Conservation (phyloP, 2,888 invertebrate genomes). For the Ochropleura leucogaster region DNA sequence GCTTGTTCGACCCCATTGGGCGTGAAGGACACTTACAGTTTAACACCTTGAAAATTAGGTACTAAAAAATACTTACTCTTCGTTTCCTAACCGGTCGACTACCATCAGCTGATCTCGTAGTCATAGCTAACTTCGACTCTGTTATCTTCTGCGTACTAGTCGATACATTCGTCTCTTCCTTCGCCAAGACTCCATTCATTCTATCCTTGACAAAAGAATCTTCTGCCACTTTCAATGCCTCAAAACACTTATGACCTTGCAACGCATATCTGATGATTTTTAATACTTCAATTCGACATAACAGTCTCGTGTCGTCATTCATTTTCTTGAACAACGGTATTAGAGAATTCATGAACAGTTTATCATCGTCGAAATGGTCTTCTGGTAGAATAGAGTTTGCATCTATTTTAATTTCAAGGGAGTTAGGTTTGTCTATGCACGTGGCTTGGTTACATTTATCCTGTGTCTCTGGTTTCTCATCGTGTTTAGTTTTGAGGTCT, state of each 20-base stretch:
- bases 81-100: constrained; percentile 84
- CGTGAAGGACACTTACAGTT: too few species aligned
- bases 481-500: constrained; percentile 81
- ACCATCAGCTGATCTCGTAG: constrained; percentile 85
- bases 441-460: constrained; percentile 82
- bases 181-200: constrained; percentile 74
- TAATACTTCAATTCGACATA: constrained; percentile 85
- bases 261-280: constrained; percentile 85
- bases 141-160: constrained; percentile 57
- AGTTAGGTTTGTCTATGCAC: constrained; percentile 73
- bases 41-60: too few species aligned
- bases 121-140: constrained; percentile 83
- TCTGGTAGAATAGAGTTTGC: constrained; percentile 85
- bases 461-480: constrained; percentile 75
- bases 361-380: constrained; percentile 87
- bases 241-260: constrained; percentile 84
- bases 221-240: constrained; percentile 79
- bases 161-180: constrained; percentile 73
- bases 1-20: too few species aligned
- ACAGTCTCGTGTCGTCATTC: constrained; percentile 84
- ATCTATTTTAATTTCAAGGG: constrained; percentile 85
- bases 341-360: constrained; percentile 85
- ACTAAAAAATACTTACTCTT: constrained; percentile 70
- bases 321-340: constrained; percentile 86
- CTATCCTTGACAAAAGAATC: constrained; percentile 79